phyloP scores from a whole-genome alignment of 2,797 vertebrate genomes.

The Chelon auratus region DNA sequence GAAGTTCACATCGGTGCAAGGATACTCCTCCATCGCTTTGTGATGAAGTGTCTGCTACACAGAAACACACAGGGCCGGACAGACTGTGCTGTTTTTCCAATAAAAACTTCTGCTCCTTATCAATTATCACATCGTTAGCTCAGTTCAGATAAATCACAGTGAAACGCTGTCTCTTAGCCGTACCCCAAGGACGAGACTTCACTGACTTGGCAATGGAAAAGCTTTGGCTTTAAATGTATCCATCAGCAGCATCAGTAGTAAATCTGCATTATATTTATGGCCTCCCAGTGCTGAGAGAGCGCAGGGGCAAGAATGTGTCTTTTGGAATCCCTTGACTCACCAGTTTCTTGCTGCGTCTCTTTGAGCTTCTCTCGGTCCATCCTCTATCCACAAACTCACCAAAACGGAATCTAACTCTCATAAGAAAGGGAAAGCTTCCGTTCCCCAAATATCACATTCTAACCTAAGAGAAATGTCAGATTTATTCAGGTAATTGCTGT shows the following conservation, averaged over 20 bases:
- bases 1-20: too few species aligned
- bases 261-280: conserved; percentile 75
- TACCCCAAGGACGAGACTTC: conserved; percentile 61
- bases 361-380: not conserved
- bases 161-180: conserved; percentile 44
- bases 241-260: conserved; percentile 70
- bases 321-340: conserved; percentile 50
- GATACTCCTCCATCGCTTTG: too few species aligned
- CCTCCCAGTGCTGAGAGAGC: conserved; percentile 55
- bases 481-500: not conserved
- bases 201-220: conserved; percentile 59
- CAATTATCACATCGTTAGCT: conserved; percentile 68
- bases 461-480: not conserved
- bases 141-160: conserved; percentile 61
- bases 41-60: too few species aligned
- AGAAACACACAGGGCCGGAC: too few species aligned
- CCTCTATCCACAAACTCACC: conserved; percentile 8
- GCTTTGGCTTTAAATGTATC: conserved; percentile 72
- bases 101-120: conserved; percentile 36
- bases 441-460: not conserved
- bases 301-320: conserved; percentile 61
- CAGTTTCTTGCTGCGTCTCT: conserved; percentile 46
- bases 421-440: not conserved
- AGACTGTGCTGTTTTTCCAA: too few species aligned
- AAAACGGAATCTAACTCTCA: not conserved